Evolutionary conservation across 2,113 vertebrate genomes (phyloP).

Genomic region (Turdus rufiventris): DNA sequence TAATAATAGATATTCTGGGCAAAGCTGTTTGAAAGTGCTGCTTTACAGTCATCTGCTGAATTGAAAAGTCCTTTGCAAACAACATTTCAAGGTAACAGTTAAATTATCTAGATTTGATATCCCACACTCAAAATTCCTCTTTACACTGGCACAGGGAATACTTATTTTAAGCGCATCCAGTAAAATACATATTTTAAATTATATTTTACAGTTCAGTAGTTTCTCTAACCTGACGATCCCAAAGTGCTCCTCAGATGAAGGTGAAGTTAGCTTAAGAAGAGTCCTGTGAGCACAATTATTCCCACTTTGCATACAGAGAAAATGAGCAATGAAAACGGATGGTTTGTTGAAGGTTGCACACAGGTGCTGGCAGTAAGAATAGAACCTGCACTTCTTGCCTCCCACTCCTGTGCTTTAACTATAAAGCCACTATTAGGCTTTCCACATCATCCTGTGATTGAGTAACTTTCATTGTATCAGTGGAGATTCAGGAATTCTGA

Average conservation of each 20-base stretch:
- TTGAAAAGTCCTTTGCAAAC: slow-evolving; percentile 6
- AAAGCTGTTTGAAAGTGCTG: slow-evolving; percentile 25
- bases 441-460: not conserved
- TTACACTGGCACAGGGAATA: not conserved
- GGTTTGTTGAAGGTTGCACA: slow-evolving; percentile 16
- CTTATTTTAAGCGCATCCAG: slow-evolving; percentile 29
- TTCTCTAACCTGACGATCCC: slow-evolving; percentile 45
- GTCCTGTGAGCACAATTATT: slow-evolving; percentile 46
- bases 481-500: slow-evolving; percentile 30
- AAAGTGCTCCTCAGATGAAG: slow-evolving; percentile 19
- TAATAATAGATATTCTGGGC: slow-evolving; percentile 31
- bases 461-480: slow-evolving; percentile 26
- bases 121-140: not conserved
- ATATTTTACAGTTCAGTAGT: slow-evolving; percentile 52
- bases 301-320: slow-evolving; percentile 24
- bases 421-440: not conserved
- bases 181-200: slow-evolving; percentile 51
- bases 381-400: not conserved
- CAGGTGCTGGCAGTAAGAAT: slow-evolving; percentile 6
- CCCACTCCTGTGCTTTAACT: not conserved
- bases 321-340: slow-evolving; percentile 24
- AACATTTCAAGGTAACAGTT: slow-evolving; percentile 31
- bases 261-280: slow-evolving; percentile 35
- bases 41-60: slow-evolving; percentile 29
- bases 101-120: slow-evolving; percentile 8